Evolutionary conservation across 2,888 invertebrate genomes (phyloP), one percentile per base, ranked within the genome.

Genomic region (Scrobipalpa costella): DNA sequence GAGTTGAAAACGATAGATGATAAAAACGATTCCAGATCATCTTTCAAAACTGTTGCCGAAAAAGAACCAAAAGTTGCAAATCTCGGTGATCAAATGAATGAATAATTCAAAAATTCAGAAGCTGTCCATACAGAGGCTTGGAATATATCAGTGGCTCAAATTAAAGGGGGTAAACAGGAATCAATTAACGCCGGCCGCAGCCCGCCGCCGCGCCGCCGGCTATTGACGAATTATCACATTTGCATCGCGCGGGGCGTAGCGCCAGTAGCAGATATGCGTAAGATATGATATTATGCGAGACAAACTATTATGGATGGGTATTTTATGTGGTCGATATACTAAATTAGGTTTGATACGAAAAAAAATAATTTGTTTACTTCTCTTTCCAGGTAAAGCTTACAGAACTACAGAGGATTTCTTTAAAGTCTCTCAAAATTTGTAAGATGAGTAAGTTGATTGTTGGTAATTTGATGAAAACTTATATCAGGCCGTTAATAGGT

Each of bases 131-230:
- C 49, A 49, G 49, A n/a, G 15, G 55, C 55, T 15, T 9, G 49
- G 49, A 15, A 19, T 19, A 19, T 49, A 49, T 49, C 49, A 19
- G 21, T 13, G 33, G 63, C 61, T 69, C 78, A 84, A 81, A 84
- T 85, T 83, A 83, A 75, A 82, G 78, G 74, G 78, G 80, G 80
- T 82, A 85, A 85, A 86, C 83, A 84, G 80, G 74, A 84, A 88
- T 85, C 85, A 85, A 87, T 88, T 86, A 85, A 75, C 71, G 71
- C 73, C 71, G 67, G 70, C 72, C 72, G 71, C 71, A 52, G 69
- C 71, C 72, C 72, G 71, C 71, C 57, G 69, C 71, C 71, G 49
- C 69, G 71, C 72, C 72, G 71, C 71, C 57, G 69, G 73, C 73
- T 83, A 80, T 81, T 80, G 81, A 79, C 72, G 72, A 72, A 76